phyloP scores from a whole-genome alignment of 2,113 vertebrate species.

The Isichthys henryi region DNA sequence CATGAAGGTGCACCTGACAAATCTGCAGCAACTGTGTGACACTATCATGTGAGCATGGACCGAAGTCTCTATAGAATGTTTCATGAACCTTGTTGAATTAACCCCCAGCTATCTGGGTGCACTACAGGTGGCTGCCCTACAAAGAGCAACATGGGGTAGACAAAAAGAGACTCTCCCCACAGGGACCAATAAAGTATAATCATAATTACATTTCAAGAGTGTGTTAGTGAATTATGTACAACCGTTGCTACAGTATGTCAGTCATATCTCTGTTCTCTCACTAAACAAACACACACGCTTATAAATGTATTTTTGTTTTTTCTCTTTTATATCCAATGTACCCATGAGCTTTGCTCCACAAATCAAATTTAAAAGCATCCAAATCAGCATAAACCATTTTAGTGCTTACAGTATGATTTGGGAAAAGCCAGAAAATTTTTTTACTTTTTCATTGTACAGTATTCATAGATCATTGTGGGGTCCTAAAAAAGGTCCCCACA shows the following conservation, averaged over 20 bases:
- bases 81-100: neutral
- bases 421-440: neutral
- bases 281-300: neutral
- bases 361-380: neutral
- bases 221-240: neutral
- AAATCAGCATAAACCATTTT: neutral
- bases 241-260: neutral
- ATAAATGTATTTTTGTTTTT: neutral
- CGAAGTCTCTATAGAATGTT: too few relatives aligned
- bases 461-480: too few relatives aligned
- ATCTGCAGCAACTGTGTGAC: too few relatives aligned
- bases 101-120: neutral
- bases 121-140: neutral
- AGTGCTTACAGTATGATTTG: neutral
- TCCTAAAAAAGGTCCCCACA: too few relatives aligned
- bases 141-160: neutral
- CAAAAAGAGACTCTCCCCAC: neutral
- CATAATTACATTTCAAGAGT: neutral
- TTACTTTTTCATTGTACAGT: too few relatives aligned
- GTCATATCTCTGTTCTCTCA: neutral
- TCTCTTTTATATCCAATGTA: neutral
- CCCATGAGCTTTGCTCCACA: neutral
- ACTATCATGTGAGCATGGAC: too few relatives aligned
- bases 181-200: neutral
- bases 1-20: too few relatives aligned